phyloP scores from a whole-genome alignment of 1,140 invertebrate genomes.

The Drosophila dunni region DNA sequence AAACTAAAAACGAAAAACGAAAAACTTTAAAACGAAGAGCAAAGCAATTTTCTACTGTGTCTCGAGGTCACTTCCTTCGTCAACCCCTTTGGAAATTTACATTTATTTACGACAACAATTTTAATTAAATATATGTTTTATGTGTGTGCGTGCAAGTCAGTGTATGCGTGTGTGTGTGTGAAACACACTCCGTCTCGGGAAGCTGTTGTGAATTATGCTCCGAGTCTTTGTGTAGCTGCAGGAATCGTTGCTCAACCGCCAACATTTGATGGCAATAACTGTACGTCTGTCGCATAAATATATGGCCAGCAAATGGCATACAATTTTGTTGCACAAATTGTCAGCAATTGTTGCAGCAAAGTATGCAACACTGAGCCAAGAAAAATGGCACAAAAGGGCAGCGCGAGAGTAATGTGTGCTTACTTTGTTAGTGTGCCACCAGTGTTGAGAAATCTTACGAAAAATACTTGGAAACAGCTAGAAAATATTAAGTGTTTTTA shows the following conservation, averaged over 20 bases:
- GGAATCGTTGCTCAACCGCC: conserved; percentile 1
- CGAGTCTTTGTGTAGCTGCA: not conserved
- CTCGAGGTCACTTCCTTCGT: conserved; percentile 19
- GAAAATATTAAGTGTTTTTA: too few relatives aligned
- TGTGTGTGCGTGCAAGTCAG: not conserved
- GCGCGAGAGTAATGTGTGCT: conserved; percentile 17
- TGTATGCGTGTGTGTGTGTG: too few relatives aligned
- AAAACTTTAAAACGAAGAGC: not conserved
- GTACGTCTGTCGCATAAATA: conserved; percentile 27
- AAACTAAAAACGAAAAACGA: too few relatives aligned
- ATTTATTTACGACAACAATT: conserved; percentile 68
- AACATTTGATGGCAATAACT: conserved; percentile 28
- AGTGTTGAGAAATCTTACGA: too few relatives aligned
- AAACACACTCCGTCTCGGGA: not conserved
- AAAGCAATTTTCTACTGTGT: conserved; percentile 43
- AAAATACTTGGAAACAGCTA: too few relatives aligned
- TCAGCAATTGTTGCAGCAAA: conserved; percentile 66
- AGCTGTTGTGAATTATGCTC: not conserved
- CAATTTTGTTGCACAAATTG: conserved; percentile 67
- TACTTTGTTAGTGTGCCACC: conserved; percentile 21
- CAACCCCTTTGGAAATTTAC: conserved; percentile 16
- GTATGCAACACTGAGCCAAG: conserved; percentile 52
- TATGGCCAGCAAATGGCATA: conserved; percentile 54
- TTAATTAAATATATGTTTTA: conserved; percentile 72
- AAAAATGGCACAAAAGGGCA: conserved; percentile 21